Evolutionary conservation across 1,140 invertebrate genomes (phyloP).

Genomic region (Augochlora pura): DNA sequence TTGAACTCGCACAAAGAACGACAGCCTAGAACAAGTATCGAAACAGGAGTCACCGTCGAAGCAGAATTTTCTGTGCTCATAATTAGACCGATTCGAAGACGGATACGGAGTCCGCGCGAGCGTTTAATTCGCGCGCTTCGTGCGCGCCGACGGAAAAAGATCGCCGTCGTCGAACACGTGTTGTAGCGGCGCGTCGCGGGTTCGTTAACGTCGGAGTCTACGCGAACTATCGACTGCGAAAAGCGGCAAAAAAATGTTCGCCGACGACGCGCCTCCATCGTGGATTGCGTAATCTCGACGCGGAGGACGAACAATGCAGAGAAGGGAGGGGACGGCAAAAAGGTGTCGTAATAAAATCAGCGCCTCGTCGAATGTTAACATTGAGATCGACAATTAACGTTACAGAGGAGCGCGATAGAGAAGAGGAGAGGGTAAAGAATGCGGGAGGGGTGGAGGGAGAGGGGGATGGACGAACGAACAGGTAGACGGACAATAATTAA

Average conservation of each 20-base stretch:
- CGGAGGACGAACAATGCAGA: background rate
- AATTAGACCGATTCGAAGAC: too few species aligned
- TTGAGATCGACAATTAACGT: background rate
- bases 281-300: background rate
- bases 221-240: background rate
- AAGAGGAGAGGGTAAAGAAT: background rate
- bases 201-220: background rate
- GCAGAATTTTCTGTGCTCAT: too few species aligned
- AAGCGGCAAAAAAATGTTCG: background rate
- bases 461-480: background rate
- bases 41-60: too few species aligned
- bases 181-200: background rate
- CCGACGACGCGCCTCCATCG: background rate
- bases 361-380: background rate
- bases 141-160: background rate
- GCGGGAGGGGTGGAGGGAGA: background rate
- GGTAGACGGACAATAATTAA: background rate
- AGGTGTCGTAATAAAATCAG: slow-evolving; percentile 3
- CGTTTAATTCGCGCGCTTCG: background rate
- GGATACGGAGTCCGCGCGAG: background rate
- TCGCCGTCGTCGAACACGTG: background rate
- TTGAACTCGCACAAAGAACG: too few species aligned
- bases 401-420: background rate
- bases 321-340: too few species aligned
- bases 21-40: too few species aligned